Base-by-base conservation (phyloP, 1,140 invertebrate genomes). In the Platorchestia sp. region DNA sequence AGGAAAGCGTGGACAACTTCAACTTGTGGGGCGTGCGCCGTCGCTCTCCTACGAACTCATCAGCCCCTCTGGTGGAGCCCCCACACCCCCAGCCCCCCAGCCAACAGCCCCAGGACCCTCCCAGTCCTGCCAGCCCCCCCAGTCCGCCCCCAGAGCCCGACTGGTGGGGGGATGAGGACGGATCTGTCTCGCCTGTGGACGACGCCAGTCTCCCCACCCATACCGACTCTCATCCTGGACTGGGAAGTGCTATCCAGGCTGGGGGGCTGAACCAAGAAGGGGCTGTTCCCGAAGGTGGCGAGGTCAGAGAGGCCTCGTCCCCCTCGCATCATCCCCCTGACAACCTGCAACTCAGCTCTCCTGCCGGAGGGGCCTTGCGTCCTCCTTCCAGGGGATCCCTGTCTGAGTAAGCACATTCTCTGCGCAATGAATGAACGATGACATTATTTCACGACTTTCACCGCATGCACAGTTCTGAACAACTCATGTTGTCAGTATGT, bases 1-100 rank as follows among this genome's bases (percentile, higher is more conserved):
- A 97, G 95, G 99, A 99, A 97, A 99, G 98, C 96, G 99, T 99
- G 3, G 99, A 99, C 97, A 99, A 99, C 97, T 99, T 99, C 97
- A 99, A 99, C 97, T 95, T 96, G 36, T 99, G 99, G 99, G 99
- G 99, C 95, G 99, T 99, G 3, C 98, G 99, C 19, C 97, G 99
- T 7, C 98, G 98, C 95, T 98, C 99, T 91, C 97, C 99, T 0
- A 98, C 91, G 41, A 93, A 93, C 45, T 93, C 91, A 6, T 93
- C 91, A 93, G 98, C 96, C 98, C 99, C 97, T 98, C 98, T 96
- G 98, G 98, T 96, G 97, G 98, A 96, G 97, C 97, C 97, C 97
- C 97, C 97, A 97, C 95, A 45, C 97, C 45, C 75, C 86, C 91
- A 86, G 91, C 45, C 91, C 41, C 86, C 45, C 7, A 91, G 89